phyloP scores from a whole-genome alignment of 2,113 vertebrate genomes.

The Ariopsis seemanni region DNA sequence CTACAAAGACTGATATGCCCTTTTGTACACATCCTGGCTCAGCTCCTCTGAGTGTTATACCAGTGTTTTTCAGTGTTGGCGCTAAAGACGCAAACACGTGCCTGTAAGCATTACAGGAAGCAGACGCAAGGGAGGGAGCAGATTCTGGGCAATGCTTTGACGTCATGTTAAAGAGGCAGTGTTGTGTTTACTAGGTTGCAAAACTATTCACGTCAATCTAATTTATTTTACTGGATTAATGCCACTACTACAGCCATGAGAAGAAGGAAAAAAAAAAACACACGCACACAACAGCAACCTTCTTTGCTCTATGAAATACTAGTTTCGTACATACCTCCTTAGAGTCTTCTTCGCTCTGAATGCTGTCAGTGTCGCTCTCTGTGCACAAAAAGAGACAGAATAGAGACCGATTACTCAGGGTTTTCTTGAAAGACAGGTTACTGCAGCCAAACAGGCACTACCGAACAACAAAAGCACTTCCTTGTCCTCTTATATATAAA shows the following conservation, averaged over 20 bases:
- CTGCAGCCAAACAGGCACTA: not conserved
- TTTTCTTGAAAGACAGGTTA: conserved; percentile 56
- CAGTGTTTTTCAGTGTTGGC: conserved; percentile 10
- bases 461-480: not conserved
- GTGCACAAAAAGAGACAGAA: conserved; percentile 57
- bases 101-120: conserved; percentile 43
- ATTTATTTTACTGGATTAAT: not conserved
- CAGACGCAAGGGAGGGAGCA: conserved; percentile 21
- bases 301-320: not conserved
- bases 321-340: conserved; percentile 75
- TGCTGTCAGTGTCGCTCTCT: conserved; percentile 94
- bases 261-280: not conserved
- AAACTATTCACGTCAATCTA: conserved; percentile 11
- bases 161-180: conserved; percentile 34
- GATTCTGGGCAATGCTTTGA: conserved; percentile 34
- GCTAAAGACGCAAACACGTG: conserved; percentile 20
- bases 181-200: not conserved
- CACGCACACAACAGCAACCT: not conserved
- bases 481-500: not conserved
- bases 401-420: conserved; percentile 54
- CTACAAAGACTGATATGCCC: not conserved
- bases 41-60: not conserved
- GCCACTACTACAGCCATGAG: not conserved
- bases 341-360: conserved; percentile 87
- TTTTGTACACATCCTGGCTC: conserved; percentile 1